Conservation (phyloP, 2,888 invertebrate species). For the Caenorhabditis sinica region DNA sequence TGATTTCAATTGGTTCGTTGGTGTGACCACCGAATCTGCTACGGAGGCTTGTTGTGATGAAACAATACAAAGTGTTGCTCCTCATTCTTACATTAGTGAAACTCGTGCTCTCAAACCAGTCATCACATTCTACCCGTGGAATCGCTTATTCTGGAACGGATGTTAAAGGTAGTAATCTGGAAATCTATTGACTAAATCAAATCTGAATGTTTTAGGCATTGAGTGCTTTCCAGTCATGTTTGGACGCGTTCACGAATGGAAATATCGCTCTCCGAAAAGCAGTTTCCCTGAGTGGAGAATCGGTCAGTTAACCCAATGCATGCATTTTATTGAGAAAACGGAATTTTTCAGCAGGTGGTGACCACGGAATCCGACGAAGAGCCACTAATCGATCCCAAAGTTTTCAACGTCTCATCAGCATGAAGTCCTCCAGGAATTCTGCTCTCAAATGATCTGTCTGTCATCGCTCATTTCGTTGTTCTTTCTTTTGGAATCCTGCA, state of each 20-base stretch:
- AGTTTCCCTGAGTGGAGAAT: conserved; percentile 11
- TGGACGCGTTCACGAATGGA: background rate
- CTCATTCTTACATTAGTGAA: conserved; percentile 61
- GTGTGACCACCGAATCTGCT: conserved; percentile 51
- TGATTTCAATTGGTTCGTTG: conserved; percentile 65
- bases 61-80: conserved; percentile 46
- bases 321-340: background rate
- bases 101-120: conserved; percentile 59
- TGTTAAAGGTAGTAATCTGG: conserved; percentile 43
- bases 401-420: conserved; percentile 5
- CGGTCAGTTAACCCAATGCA: conserved; percentile 1
- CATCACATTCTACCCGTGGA: conserved; percentile 75
- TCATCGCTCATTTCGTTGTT: no score
- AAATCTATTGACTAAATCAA: no score
- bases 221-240: no score
- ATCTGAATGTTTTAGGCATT: no score
- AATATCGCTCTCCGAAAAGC: background rate
- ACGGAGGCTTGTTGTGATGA: conserved; percentile 33
- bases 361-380: conserved; percentile 20
- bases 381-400: background rate
- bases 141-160: conserved; percentile 75
- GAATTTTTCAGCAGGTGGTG: background rate
- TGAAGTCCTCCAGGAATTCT: background rate
- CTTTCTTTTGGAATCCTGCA: no score
- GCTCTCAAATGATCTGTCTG: background rate